phyloP scores from a whole-genome alignment of 1,140 invertebrate species.

The Hestina assimilis region DNA sequence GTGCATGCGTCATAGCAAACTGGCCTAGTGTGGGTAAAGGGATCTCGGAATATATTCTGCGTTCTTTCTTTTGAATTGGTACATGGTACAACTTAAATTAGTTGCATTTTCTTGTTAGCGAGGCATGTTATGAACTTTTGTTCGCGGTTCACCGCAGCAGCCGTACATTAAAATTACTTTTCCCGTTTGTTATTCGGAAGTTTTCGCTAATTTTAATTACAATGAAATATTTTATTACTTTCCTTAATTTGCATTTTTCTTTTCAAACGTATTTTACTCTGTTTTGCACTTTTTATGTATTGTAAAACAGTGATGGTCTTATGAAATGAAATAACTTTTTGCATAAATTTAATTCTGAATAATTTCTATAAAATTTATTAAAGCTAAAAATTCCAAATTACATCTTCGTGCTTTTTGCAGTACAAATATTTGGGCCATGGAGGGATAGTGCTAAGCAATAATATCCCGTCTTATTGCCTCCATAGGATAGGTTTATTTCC shows the following conservation, averaged over 20 bases:
- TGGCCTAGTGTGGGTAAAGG: slow-evolving; percentile 17
- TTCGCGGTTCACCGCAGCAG: slow-evolving; percentile 13
- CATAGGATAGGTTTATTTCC: too few species aligned
- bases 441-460: too few species aligned
- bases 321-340: too few species aligned
- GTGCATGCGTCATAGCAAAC: slow-evolving; percentile 12
- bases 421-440: too few species aligned
- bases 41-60: slow-evolving; percentile 24
- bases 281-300: too few species aligned
- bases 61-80: slow-evolving; percentile 24
- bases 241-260: not conserved
- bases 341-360: too few species aligned
- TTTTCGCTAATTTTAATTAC: slow-evolving; percentile 17
- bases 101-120: slow-evolving; percentile 23
- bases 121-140: slow-evolving; percentile 24
- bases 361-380: too few species aligned
- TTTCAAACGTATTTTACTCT: not conserved
- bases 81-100: slow-evolving; percentile 28
- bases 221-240: not conserved
- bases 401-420: too few species aligned
- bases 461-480: too few species aligned
- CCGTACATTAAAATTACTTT: slow-evolving; percentile 21
- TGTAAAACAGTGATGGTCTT: too few species aligned
- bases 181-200: not conserved
- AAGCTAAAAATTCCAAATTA: too few species aligned